Evolutionary conservation across 2,797 vertebrate species (phyloP), one percentile per base, ranked within the genome.

Genomic region (Ceryle rudis): DNA sequence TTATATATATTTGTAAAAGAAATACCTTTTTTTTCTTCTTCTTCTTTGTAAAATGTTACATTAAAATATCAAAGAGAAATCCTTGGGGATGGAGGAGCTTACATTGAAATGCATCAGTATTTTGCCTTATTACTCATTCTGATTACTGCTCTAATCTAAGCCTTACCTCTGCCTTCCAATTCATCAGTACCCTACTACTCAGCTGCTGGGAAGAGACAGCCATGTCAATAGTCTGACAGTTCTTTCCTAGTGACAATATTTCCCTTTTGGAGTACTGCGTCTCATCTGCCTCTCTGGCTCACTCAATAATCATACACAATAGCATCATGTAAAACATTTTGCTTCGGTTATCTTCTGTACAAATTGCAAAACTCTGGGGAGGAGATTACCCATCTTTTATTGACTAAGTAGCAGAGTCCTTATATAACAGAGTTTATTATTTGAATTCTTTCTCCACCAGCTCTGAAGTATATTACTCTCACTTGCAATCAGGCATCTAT

Each of bases 341-440:
- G 84, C 46, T 94, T 96, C 60, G 28, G 74, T 84, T 94, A 67
- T 93, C 65, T 91, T 92, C 84, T 92, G 61, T 81, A 96, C 91
- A 35, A 90, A 81, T 70, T 87, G 54, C 26, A 89, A 92, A 83
- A 69, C 69, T 96, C 91, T 74, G 44, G 62, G 79, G 84, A 94
- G 65, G 91, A 93, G 89, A 90, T 92, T 94, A 86, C 29, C n/a
- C 39, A 78, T 83, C 84, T 83, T 92, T 87, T 96, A 92, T 91
- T 86, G 89, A 85, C 83, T 93, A 92, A 94, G 37, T 69, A 95
- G 23, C 26, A 74, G 62, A 86, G 65, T 81, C 46, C 65, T 93
- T 91, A 62, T 83, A 72, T 51, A 88, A 12, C 11, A 85, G 9
- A 85, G 57, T 66, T 79, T 83, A 91, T 95, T 93, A 81, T 87